phyloP scores from a whole-genome alignment of 2,888 invertebrate genomes.

The Opisthograptis luteolata region DNA sequence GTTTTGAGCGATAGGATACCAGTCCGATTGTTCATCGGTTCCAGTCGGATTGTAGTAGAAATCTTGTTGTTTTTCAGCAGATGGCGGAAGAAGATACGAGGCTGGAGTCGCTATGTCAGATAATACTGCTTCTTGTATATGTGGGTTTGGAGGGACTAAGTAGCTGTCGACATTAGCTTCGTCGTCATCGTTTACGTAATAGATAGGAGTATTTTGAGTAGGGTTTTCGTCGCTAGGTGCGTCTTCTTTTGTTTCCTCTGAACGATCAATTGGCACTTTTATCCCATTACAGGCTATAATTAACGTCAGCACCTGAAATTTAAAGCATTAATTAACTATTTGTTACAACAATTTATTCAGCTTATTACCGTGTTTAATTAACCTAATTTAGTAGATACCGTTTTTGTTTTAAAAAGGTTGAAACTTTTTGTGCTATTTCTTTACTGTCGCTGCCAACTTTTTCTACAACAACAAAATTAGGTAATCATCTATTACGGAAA shows the following conservation, averaged over 20 bases:
- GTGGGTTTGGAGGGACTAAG: conserved; percentile 61
- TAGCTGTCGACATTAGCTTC: conserved; percentile 61
- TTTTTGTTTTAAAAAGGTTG: conserved; percentile 42
- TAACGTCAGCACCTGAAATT: conserved; percentile 62
- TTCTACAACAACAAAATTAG: conserved; percentile 64
- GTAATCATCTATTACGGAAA: conserved; percentile 65
- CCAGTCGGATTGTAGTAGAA: conserved; percentile 58
- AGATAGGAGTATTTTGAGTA: conserved; percentile 52
- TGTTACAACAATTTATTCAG: background rate
- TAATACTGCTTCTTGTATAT: conserved; percentile 53
- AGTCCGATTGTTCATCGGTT: conserved; percentile 65
- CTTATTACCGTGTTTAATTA: conserved; percentile 26
- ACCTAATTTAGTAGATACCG: conserved; percentile 36
- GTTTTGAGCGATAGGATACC: conserved; percentile 67
- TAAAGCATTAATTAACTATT: background rate
- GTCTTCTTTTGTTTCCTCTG: conserved; percentile 43
- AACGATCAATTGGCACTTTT: conserved; percentile 63
- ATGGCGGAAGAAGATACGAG: conserved; percentile 69
- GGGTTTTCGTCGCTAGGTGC: conserved; percentile 38
- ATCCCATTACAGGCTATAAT: conserved; percentile 55
- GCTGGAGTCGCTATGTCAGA: conserved; percentile 60
- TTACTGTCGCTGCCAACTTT: conserved; percentile 39
- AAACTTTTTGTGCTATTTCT: conserved; percentile 27
- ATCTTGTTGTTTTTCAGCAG: conserved; percentile 51
- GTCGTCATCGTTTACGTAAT: conserved; percentile 60